A percentile compares a stretch with the other conserved stretches of the same genome.
Conservation (phyloP, 1,140 invertebrate genomes). For the Magallana angulata region DNA sequence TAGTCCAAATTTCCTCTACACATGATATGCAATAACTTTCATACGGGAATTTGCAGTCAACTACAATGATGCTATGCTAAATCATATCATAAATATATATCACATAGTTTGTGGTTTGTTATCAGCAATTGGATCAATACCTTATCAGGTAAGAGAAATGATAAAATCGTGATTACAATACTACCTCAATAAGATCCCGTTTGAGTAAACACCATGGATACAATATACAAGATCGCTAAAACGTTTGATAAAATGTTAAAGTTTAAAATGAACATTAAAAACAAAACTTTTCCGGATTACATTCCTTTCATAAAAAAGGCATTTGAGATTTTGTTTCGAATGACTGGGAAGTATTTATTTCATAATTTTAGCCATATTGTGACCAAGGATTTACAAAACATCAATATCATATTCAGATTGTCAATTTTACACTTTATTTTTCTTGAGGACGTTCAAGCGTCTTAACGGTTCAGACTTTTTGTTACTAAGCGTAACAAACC, state of each 20-base stretch:
- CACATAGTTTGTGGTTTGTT: no score
- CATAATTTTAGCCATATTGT: neutral
- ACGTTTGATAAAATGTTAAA: neutral
- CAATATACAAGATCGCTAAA: neutral
- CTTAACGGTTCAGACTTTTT: neutral
- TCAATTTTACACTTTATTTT: neutral
- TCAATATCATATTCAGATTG: neutral
- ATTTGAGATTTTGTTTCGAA: no score
- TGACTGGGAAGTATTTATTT: no score
- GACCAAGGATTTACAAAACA: neutral
- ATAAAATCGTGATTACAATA: neutral
- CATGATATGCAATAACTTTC: no score
- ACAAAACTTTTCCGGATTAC: neutral
- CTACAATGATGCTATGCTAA: no score
- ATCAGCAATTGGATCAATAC: no score
- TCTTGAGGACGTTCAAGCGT: neutral
- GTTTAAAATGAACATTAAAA: neutral
- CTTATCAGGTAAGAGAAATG: neutral
- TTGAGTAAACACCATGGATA: conserved; percentile 32
- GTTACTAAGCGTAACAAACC: conserved; percentile 2
- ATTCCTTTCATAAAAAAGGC: neutral
- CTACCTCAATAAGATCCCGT: neutral
- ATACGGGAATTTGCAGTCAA: no score
- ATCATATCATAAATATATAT: no score
- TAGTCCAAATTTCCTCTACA: conserved; percentile 9